Evolutionary conservation across 1,140 invertebrate species (phyloP).

Genomic region (Cheumatopsyche charites): DNA sequence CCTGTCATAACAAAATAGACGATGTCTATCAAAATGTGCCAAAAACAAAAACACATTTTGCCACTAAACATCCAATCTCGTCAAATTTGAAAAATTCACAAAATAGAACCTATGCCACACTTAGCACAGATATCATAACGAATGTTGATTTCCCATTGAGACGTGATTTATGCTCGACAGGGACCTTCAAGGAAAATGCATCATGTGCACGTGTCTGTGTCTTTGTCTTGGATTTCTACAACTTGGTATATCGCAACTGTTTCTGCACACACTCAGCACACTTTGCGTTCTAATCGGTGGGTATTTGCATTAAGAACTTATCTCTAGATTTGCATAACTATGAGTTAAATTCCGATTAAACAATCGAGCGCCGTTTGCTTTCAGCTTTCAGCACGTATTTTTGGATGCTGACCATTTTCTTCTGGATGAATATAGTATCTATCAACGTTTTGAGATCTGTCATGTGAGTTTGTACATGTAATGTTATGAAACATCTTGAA

Average conservation of each 20-base stretch:
- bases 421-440: constrained; percentile 70
- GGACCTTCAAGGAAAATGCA: constrained; percentile 63
- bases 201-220: constrained; percentile 62
- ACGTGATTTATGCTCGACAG: constrained; percentile 50
- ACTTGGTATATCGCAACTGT: constrained; percentile 62
- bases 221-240: constrained; percentile 64
- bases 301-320: background rate
- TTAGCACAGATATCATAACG: no score
- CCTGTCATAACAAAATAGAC: no score
- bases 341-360: no score
- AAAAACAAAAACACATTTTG: no score
- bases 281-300: constrained; percentile 42
- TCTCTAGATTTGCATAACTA: no score
- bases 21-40: no score
- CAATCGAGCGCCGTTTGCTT: no score
- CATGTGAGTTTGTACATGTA: constrained; percentile 59
- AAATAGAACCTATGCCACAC: no score
- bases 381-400: constrained; percentile 67
- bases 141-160: no score
- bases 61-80: no score
- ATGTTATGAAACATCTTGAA: no score
- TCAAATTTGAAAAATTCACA: no score
- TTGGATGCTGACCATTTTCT: constrained; percentile 68
- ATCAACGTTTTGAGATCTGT: constrained; percentile 69
- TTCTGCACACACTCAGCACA: constrained; percentile 38